Evolutionary conservation across 2,888 invertebrate species (phyloP).

Genomic region (Odontocerum albicorne): DNA sequence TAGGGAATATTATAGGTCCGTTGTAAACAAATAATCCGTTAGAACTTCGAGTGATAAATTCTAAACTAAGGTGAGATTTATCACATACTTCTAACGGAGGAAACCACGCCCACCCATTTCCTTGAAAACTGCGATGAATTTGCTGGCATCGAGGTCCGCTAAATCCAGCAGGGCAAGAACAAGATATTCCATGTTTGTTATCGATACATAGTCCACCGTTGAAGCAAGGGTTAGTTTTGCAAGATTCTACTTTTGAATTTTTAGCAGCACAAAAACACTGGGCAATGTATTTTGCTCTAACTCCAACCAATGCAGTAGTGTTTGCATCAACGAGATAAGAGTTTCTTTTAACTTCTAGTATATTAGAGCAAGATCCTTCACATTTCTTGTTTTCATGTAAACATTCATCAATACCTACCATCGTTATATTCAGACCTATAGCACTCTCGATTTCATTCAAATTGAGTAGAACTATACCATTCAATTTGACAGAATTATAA

Average conservation of each 20-base stretch:
- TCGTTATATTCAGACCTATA: conserved; percentile 92
- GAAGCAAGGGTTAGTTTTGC: conserved; percentile 86
- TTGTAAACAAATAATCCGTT: conserved; percentile 94
- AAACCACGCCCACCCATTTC: conserved; percentile 98
- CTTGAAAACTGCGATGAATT: conserved; percentile 90
- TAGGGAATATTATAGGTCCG: conserved; percentile 93
- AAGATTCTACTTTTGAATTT: conserved; percentile 85
- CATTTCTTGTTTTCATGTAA: conserved; percentile 93
- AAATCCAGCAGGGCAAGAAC: conserved; percentile 90
- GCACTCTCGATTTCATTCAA: conserved; percentile 90
- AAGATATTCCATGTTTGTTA: conserved; percentile 82
- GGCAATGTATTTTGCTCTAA: conserved; percentile 88
- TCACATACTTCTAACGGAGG: conserved; percentile 96
- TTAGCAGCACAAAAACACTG: conserved; percentile 95
- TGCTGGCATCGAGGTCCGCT: conserved; percentile 97
- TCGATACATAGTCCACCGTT: conserved; percentile 96
- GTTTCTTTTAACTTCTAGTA: conserved; percentile 82
- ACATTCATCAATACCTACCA: conserved; percentile 98
- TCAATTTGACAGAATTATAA: conserved; percentile 89
- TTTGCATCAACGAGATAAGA: conserved; percentile 98
- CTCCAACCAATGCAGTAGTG: conserved; percentile 94
- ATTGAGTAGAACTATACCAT: conserved; percentile 92
- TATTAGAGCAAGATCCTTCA: conserved; percentile 96
- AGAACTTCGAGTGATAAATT: conserved; percentile 89
- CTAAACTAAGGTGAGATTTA: conserved; percentile 90